phyloP scores from a whole-genome alignment of 2,888 invertebrate species.

The Cheilosia pagana region DNA sequence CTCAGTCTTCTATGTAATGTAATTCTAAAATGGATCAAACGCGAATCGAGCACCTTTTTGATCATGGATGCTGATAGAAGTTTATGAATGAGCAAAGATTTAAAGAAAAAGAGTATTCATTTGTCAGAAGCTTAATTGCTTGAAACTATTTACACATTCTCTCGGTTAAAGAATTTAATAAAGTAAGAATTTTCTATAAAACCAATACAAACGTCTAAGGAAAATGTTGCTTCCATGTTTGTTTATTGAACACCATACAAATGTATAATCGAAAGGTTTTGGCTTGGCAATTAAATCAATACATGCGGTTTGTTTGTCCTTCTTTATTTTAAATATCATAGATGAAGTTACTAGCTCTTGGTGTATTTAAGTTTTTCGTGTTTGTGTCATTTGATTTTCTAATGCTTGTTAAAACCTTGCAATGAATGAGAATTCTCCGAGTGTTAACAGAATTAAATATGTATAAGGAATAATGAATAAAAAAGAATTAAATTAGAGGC shows the following conservation, averaged over 20 bases:
- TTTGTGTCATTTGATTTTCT: conserved; percentile 18
- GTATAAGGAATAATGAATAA: conserved; percentile 47
- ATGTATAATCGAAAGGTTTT: conserved; percentile 40
- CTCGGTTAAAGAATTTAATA: no score
- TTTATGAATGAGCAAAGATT: no score
- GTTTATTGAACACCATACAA: conserved; percentile 47
- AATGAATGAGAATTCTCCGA: conserved; percentile 59
- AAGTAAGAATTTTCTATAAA: background rate
- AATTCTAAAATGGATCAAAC: no score
- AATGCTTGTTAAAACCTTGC: conserved; percentile 28
- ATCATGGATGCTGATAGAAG: no score
- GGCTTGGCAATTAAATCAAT: conserved; percentile 38
- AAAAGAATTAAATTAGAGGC: conserved; percentile 57
- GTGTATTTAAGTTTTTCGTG: conserved; percentile 15
- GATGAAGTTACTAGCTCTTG: conserved; percentile 51
- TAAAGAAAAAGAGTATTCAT: no score
- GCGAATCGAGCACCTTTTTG: no score
- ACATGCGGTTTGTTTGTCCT: conserved; percentile 37
- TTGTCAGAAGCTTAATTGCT: no score
- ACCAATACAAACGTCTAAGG: background rate
- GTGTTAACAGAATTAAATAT: conserved; percentile 48
- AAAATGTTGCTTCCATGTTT: conserved; percentile 11
- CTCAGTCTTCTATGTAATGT: no score
- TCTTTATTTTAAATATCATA: conserved; percentile 48
- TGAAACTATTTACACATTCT: no score